Percentiles rank a stretch among this genome's conserved stretches.
These are phyloP conservation scores for Parnassius orleans DNA, from an alignment of 2,888 invertebrate genomes.

Conservation along the genomic window DNA sequence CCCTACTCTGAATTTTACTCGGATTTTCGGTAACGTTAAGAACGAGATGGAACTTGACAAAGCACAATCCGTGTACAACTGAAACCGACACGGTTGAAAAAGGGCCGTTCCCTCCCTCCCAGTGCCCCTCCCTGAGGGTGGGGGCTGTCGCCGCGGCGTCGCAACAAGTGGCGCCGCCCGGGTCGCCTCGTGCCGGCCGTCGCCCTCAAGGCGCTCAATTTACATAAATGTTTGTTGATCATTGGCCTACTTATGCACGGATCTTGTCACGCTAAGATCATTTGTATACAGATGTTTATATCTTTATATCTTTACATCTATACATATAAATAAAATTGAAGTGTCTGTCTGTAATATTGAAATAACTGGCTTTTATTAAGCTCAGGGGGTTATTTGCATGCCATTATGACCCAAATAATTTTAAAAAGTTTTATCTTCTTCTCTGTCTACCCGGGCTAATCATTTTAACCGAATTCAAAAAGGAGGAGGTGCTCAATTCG, in stretches of 20 bases:
- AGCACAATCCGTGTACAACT: too few species aligned
- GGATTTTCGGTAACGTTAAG: too few species aligned
- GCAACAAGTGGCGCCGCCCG: conserved; percentile 69
- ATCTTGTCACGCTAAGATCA: conserved; percentile 1
- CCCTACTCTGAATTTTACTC: too few species aligned
- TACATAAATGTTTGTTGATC: conserved; percentile 22
- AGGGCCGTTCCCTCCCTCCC: background rate
- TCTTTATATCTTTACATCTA: background rate
- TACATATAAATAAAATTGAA: background rate
- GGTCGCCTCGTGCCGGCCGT: conserved; percentile 22
- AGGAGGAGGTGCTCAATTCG: too few species aligned
- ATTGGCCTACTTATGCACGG: conserved; percentile 5
- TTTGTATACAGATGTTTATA: background rate
- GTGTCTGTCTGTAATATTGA: background rate
- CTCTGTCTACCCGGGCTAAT: background rate
- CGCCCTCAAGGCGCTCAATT: conserved; percentile 21
- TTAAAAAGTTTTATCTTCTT: too few species aligned
- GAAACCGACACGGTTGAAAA: too few species aligned
- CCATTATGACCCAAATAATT: too few species aligned
- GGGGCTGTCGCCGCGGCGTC: conserved; percentile 29
- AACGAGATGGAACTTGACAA: too few species aligned
- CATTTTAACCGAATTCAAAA: too few species aligned
- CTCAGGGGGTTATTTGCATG: too few species aligned
- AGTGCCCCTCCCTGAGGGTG: background rate
- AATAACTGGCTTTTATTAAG: too few species aligned